These are phyloP conservation scores for Trissolcus brochymenae DNA, from an alignment of 2,888 invertebrate genomes.

Conservation along the genomic window DNA sequence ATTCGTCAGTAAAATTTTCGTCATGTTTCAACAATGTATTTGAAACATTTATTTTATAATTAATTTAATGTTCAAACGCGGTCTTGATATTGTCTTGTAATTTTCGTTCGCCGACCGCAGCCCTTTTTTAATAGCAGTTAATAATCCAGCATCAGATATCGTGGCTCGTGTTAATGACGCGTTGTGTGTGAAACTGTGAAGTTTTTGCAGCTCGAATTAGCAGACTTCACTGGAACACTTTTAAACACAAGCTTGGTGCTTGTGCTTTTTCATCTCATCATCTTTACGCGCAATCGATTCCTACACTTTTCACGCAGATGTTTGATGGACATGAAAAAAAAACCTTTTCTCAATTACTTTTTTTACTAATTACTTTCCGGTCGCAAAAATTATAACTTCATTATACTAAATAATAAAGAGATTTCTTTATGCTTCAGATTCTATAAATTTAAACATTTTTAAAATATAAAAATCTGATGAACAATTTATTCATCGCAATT, in stretches of 20 bases:
- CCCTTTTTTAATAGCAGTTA: constrained; percentile 39
- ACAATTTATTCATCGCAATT: too few relatives aligned
- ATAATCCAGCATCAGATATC: constrained; percentile 47
- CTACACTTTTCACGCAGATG: constrained; percentile 28
- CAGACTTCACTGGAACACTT: constrained; percentile 30
- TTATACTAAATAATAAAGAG: too few relatives aligned
- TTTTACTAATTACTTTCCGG: too few relatives aligned
- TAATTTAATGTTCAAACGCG: not conserved
- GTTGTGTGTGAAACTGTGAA: constrained; percentile 28
- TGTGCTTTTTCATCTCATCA: constrained; percentile 23
- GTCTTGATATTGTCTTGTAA: constrained; percentile 32
- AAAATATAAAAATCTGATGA: too few relatives aligned
- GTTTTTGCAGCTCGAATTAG: constrained; percentile 34
- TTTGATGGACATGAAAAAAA: not conserved
- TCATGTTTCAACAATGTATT: not conserved
- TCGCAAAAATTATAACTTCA: too few relatives aligned
- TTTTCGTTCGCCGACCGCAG: constrained; percentile 17
- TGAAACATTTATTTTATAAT: too few relatives aligned
- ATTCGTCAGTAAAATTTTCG: not conserved
- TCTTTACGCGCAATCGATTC: constrained; percentile 34
- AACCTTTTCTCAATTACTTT: too few relatives aligned
- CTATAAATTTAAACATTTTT: too few relatives aligned
- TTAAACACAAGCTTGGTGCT: constrained; percentile 11
- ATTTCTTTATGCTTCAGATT: too few relatives aligned
- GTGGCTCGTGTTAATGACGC: constrained; percentile 26